Percentiles rank a stretch among this genome's conserved stretches.
phyloP scores from a whole-genome alignment of 1,140 invertebrate genomes.

The Drosophila pseudoobscura region DNA sequence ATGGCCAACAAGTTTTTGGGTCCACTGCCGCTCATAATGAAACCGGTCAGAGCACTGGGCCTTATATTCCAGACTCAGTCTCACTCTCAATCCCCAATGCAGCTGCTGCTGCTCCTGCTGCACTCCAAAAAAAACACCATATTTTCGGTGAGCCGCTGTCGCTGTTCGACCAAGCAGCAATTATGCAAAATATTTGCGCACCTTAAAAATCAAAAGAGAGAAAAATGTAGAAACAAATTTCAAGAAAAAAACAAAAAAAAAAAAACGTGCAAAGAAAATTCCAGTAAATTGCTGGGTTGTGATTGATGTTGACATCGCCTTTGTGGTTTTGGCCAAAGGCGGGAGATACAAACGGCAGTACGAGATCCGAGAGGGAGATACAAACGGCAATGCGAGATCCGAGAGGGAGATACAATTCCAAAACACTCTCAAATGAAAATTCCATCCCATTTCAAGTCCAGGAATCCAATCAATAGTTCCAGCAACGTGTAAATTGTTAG shows the following conservation, averaged over 20 bases:
- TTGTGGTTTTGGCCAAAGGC: conserved; percentile 9
- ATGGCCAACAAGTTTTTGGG: conserved; percentile 59
- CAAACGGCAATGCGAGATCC: no score
- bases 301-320: conserved; percentile 66
- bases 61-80: conserved; percentile 18
- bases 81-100: conserved; percentile 36
- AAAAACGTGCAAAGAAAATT: conserved; percentile 44
- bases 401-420: no score
- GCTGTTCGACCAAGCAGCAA: conserved; percentile 66
- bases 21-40: conserved; percentile 44
- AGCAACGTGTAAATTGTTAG: conserved; percentile 31
- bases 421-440: conserved; percentile 5
- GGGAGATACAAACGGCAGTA: not conserved
- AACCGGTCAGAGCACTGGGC: conserved; percentile 57
- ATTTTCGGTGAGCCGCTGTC: conserved; percentile 55
- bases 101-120: conserved; percentile 32
- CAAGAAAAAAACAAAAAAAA: conserved; percentile 3
- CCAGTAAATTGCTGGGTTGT: conserved; percentile 67
- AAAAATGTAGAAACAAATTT: conserved; percentile 4
- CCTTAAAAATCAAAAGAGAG: conserved; percentile 42
- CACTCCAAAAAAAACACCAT: conserved; percentile 37
- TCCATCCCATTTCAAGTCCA: not conserved
- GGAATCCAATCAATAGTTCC: conserved; percentile 26
- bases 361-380: not conserved
- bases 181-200: conserved; percentile 78